Evolutionary conservation across 2,888 invertebrate species (phyloP).

Genomic region (Xylophagus ater): DNA sequence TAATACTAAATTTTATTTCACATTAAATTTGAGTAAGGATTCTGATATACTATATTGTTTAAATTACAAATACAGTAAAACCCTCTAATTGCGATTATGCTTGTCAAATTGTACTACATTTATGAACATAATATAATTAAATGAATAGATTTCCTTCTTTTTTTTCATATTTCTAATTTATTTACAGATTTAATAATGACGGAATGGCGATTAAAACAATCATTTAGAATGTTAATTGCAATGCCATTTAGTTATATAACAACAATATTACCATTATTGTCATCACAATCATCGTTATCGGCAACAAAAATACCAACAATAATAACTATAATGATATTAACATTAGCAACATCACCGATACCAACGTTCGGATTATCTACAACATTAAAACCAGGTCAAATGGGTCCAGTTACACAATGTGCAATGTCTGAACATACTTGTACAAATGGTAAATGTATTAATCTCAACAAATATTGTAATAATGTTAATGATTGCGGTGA

Average conservation of each 20-base stretch:
- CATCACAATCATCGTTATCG: background rate
- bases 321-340: conserved; percentile 21
- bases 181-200: conserved; percentile 33
- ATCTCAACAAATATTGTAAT: conserved; percentile 66
- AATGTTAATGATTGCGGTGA: conserved; percentile 71
- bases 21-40: too few relatives aligned
- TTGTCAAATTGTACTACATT: too few relatives aligned
- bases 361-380: conserved; percentile 12
- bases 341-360: conserved; percentile 18
- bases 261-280: background rate
- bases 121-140: too few relatives aligned
- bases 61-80: too few relatives aligned
- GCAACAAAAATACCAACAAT: conserved; percentile 13
- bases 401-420: conserved; percentile 26
- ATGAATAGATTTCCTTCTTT: too few relatives aligned
- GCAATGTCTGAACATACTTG: conserved; percentile 37
- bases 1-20: too few relatives aligned
- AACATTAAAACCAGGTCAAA: conserved; percentile 18
- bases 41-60: too few relatives aligned
- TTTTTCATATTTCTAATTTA: conserved; percentile 1
- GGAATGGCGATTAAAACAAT: conserved; percentile 36
- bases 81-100: too few relatives aligned
- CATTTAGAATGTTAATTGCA: conserved; percentile 11
- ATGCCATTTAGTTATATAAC: conserved; percentile 7
- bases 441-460: conserved; percentile 38